Base-by-base conservation (phyloP, 2,113 vertebrate species). In the Colinus virginianus region DNA sequence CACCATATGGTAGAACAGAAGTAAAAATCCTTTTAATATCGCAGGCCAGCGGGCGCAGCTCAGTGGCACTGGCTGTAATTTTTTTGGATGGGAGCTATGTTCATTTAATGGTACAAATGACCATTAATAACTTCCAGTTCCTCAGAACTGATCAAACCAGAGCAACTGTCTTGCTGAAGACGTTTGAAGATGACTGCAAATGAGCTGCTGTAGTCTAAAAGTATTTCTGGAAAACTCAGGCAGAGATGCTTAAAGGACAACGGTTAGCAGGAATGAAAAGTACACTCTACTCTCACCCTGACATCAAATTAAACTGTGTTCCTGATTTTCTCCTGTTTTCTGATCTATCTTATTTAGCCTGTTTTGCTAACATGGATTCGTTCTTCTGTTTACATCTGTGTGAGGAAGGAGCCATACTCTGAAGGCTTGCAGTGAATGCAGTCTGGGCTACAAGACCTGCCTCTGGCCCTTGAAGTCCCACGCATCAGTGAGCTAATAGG, bases 171-270 rank as follows among this genome's bases (percentile, higher is more conserved):
- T 70, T 55, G 61, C 36, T 63, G 63, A 72, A 58, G 30, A 32
- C 17, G 42, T 19, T 72, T 82, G 17, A 48, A 7, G 36, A 30
- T 61, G 10, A 18, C 7, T 25, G n/a, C 66, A 71, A 75, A 56
- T 0, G 0, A 86, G 14, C 5, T 90, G 45, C 21, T 55, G 13
- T 71, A 75, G 21, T 66, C 67, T 61, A 30, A 38, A 13, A 56
- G 7, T 0, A 0, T 26, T 17, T 1, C 3, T 49, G 49, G 38
- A 76, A 43, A 90, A 84, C 9, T 49, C 0, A 0, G 42, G 32
- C 32, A 76, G 46, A 68, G 4, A 16, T 45, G 70, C 43, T 72
- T 84, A 55, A 89, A 80, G n/a, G 25, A 13, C 40, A 42, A 67
- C 58, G 43, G 20, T 40, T 63, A 78, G 8, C 34, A 69, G 18